phyloP scores from a whole-genome alignment of 2,888 invertebrate genomes.

The Lasioglossum malachurum region DNA sequence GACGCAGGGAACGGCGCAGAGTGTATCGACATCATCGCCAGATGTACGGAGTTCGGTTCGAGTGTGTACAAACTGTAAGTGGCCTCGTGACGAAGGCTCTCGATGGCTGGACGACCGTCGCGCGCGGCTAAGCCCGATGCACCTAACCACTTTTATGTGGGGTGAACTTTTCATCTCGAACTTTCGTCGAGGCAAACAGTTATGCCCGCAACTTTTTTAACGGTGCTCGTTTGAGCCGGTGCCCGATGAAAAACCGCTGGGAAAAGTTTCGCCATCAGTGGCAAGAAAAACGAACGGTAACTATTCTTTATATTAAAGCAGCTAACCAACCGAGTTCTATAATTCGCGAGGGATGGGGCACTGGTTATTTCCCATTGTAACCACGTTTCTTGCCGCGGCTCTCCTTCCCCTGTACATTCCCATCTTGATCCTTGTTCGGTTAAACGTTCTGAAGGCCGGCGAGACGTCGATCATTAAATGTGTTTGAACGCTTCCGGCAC shows the following conservation, averaged over 20 bases:
- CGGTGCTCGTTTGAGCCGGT: conserved; percentile 22
- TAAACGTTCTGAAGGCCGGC: neutral
- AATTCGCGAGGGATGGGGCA: neutral
- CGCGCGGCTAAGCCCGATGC: conserved; percentile 16
- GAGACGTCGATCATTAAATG: conserved; percentile 11
- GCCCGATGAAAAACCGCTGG: conserved; percentile 38
- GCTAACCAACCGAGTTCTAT: conserved; percentile 12
- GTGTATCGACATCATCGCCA: neutral
- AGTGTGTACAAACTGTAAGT: conserved; percentile 4
- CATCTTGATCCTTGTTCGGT: neutral
- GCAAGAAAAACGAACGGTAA: conserved; percentile 22
- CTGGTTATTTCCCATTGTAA: neutral
- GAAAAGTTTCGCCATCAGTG: conserved; percentile 30
- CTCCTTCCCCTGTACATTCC: too few relatives aligned
- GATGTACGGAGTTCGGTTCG: neutral
- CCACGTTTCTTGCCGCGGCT: neutral
- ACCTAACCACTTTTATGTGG: conserved; percentile 24
- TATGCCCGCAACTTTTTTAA: conserved; percentile 38
- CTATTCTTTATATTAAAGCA: conserved; percentile 29
- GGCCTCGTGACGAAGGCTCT: neutral
- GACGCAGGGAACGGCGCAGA: neutral
- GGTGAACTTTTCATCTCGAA: conserved; percentile 41
- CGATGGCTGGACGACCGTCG: neutral
- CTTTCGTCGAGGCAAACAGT: conserved; percentile 26
- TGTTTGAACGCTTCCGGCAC: neutral